phyloP scores from a whole-genome alignment of 2,888 invertebrate species.

The Pegoplata infirma region DNA sequence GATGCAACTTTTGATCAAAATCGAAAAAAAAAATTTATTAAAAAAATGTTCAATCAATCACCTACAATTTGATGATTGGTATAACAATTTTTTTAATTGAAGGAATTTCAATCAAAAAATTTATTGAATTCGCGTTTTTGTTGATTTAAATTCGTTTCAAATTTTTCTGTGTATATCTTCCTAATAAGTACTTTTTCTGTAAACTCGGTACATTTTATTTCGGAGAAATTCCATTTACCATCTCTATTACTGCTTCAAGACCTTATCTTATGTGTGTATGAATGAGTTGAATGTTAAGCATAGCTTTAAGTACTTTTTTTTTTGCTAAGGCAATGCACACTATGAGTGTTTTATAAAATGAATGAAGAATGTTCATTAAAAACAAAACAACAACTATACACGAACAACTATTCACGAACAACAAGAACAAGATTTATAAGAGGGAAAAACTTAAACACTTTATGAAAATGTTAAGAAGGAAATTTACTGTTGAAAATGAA shows the following conservation, averaged over 20 bases:
- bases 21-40: too few species aligned
- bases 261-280: slow-evolving; percentile 3
- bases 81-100: too few species aligned
- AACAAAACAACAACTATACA: slow-evolving; percentile 18
- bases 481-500: slow-evolving; percentile 52
- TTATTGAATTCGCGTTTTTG: too few species aligned
- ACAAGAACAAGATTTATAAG: slow-evolving; percentile 16
- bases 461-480: slow-evolving; percentile 59
- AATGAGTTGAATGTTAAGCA: slow-evolving; percentile 26
- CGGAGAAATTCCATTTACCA: background rate
- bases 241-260: background rate
- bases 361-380: slow-evolving; percentile 42
- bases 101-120: too few species aligned
- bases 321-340: slow-evolving; percentile 39
- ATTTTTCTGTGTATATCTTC: too few species aligned
- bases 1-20: too few species aligned
- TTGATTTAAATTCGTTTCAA: too few species aligned
- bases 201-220: too few species aligned
- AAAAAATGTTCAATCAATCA: too few species aligned
- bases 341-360: slow-evolving; percentile 46
- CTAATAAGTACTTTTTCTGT: too few species aligned
- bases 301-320: slow-evolving; percentile 40
- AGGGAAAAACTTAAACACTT: slow-evolving; percentile 51
- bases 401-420: slow-evolving; percentile 29
- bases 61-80: too few species aligned